These are phyloP conservation scores for Phrynosoma platyrhinos DNA, from an alignment of 2,113 vertebrate species.

Conservation along the genomic window DNA sequence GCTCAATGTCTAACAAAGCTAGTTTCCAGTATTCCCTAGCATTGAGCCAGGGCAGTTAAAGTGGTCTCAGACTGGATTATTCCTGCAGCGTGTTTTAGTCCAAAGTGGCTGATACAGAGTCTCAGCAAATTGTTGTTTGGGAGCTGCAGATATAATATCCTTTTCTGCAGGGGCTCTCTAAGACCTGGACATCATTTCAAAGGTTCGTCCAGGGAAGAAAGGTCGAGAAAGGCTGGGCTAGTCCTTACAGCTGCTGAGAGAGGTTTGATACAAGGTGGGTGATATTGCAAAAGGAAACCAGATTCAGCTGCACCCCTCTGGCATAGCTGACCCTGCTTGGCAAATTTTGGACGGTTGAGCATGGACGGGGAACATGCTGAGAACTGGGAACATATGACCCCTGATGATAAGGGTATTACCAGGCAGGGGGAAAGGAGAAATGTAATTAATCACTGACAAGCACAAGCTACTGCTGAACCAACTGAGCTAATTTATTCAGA, in stretches of 20 bases:
- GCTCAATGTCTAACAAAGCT: no score
- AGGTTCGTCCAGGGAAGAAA: no score
- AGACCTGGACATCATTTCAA: no score
- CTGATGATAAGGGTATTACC: background rate
- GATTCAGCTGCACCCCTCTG: background rate
- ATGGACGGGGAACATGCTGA: background rate
- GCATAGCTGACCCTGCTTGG: background rate
- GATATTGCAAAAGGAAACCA: background rate
- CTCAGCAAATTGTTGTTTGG: no score
- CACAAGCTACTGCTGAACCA: background rate
- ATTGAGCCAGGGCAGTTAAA: no score
- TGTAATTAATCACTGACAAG: background rate
- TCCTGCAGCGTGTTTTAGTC: no score
- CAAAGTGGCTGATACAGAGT: no score
- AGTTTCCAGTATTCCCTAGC: no score
- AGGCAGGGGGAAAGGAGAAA: background rate
- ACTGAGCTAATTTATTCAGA: background rate
- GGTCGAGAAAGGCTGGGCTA: no score
- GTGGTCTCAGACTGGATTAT: no score
- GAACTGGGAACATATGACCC: background rate
- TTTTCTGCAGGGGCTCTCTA: no score
- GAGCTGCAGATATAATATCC: no score
- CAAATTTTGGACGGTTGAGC: background rate
- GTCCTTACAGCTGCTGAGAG: background rate
- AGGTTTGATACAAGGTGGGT: background rate